Evolutionary conservation across 2,113 vertebrate genomes (phyloP).

Genomic region (mouse (Mus musculus)): DNA sequence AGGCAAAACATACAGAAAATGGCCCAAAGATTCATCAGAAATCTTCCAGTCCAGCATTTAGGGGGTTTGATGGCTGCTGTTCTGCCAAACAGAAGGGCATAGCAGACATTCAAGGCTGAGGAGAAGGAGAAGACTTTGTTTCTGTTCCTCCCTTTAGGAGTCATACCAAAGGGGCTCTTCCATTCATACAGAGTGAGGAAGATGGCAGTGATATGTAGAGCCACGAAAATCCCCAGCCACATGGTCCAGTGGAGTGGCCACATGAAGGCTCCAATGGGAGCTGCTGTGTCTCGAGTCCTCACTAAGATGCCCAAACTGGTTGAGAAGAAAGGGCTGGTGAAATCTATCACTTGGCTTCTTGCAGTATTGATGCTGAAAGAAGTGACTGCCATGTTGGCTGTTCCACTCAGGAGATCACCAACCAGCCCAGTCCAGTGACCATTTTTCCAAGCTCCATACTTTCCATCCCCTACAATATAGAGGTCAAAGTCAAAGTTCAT

Average conservation of each 20-base stretch:
- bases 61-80: conserved; percentile 92
- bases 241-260: conserved; percentile 93
- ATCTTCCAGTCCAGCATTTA: conserved; percentile 93
- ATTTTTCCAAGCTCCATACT: conserved; percentile 91
- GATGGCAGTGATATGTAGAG: conserved; percentile 91
- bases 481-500: conserved; percentile 93
- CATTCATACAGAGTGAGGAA: conserved; percentile 92
- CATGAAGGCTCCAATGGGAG: conserved; percentile 93
- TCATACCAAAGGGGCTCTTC: conserved; percentile 93
- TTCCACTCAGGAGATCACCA: conserved; percentile 90
- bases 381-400: conserved; percentile 91
- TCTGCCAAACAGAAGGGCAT: conserved; percentile 92
- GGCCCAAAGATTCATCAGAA: conserved; percentile 94
- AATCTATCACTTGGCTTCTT: conserved; percentile 91
- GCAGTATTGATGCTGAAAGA: conserved; percentile 93
- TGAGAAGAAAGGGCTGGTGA: conserved; percentile 93
- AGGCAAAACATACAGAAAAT: conserved; percentile 94
- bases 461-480: conserved; percentile 92
- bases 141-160: conserved; percentile 90
- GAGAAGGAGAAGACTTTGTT: conserved; percentile 92
- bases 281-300: conserved; percentile 90
- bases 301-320: conserved; percentile 92
- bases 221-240: conserved; percentile 93
- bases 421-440: conserved; percentile 92
- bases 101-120: conserved; percentile 92